Evolutionary conservation across 2,113 vertebrate species (phyloP).

Genomic region (Planiliza haematocheilus): DNA sequence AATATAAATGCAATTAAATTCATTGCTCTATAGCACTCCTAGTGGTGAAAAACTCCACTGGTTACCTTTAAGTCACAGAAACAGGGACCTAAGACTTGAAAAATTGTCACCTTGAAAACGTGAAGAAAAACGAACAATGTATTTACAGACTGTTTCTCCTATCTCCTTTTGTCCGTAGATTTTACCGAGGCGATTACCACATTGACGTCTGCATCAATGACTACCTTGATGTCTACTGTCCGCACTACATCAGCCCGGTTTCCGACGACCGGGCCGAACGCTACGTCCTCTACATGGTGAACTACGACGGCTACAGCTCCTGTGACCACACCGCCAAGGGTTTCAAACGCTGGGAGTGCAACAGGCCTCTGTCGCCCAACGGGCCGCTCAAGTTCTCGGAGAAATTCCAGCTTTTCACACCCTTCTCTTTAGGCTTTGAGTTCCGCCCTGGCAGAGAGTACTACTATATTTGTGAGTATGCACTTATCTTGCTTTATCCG

Average conservation of each 20-base stretch:
- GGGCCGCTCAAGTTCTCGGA: conserved; percentile 98
- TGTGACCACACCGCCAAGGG: conserved; percentile 98
- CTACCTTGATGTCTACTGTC: conserved; percentile 98
- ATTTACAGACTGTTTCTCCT: neutral
- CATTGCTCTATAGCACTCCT: neutral
- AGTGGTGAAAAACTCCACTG: too few relatives aligned
- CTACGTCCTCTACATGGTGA: conserved; percentile 99
- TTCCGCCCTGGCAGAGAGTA: conserved; percentile 98
- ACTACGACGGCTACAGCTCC: conserved; percentile 98
- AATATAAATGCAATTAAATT: neutral
- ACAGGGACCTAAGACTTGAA: too few relatives aligned
- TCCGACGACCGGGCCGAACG: conserved; percentile 93
- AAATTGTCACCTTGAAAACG: too few relatives aligned
- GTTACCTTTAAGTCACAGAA: neutral
- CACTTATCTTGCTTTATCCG: too few relatives aligned
- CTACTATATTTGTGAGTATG: conserved; percentile 99
- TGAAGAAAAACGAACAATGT: too few relatives aligned
- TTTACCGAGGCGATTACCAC: conserved; percentile 94
- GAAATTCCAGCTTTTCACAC: conserved; percentile 99
- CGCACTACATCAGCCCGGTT: conserved; percentile 92
- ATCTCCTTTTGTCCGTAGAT: conserved; percentile 79
- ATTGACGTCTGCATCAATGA: conserved; percentile 99
- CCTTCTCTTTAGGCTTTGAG: conserved; percentile 98
- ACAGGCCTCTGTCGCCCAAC: conserved; percentile 93
- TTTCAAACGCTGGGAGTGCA: conserved; percentile 99